phyloP scores from a whole-genome alignment of 2,113 vertebrate genomes.

The Thomomys bottae region DNA sequence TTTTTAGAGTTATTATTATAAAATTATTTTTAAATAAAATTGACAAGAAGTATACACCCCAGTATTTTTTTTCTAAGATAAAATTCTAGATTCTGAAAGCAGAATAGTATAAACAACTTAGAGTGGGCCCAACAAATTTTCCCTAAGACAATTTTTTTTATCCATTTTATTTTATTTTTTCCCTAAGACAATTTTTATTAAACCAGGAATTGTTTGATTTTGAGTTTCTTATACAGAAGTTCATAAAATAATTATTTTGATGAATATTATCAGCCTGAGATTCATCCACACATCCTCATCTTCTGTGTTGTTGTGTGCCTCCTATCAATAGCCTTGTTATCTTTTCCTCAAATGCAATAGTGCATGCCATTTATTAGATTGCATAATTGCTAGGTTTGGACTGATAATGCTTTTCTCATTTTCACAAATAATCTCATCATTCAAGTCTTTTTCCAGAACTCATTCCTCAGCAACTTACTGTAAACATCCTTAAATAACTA shows the following conservation, averaged over 20 bases:
- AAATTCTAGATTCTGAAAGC: not conserved
- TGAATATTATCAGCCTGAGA: not conserved
- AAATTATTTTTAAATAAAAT: not conserved
- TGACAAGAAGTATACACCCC: not conserved
- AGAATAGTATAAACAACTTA: not conserved
- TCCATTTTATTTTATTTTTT: too few relatives aligned
- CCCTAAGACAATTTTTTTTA: not conserved
- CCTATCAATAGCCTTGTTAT: not conserved
- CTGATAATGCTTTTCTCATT: not conserved
- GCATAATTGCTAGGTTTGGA: not conserved
- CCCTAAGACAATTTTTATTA: not conserved
- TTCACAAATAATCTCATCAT: not conserved
- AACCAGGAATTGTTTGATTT: not conserved
- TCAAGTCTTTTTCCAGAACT: not conserved
- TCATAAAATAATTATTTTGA: not conserved
- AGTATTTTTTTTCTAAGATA: not conserved
- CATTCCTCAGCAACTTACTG: not conserved
- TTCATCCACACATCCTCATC: not conserved
- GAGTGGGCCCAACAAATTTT: accelerated
- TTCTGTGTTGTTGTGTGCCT: not conserved
- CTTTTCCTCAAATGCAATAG: not conserved
- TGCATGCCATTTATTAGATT: too few relatives aligned
- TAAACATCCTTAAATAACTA: too few relatives aligned
- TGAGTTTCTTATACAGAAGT: not conserved
- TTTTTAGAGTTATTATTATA: not conserved